Evolutionary conservation across 2,113 vertebrate genomes (phyloP), one percentile per base, ranked within the genome.

Genomic region (Oreochromis spilurus): DNA sequence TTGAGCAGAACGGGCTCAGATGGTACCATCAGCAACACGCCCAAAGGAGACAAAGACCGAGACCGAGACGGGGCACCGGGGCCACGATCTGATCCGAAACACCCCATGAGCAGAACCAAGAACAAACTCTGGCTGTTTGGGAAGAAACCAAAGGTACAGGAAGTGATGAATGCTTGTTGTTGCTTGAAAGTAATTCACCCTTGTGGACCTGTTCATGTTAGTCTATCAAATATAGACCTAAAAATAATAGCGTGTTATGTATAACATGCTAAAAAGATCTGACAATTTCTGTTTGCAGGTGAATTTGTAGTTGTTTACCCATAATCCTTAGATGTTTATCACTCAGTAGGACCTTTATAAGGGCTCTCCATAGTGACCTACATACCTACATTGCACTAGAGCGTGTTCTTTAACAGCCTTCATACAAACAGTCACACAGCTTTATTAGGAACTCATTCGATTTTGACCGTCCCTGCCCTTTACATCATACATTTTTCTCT

Each of bases 101-200:
- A 97, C 88, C 93, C 97, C 2, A 96, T 97, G 21, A 96, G 97
- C 94, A 98, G 97, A 90, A 94, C 98, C 93, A 99, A 99, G 97
- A 99, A 99, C 96, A 99, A 99, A 84, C 97, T 99, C 82, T 99
- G 99, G 99, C 97, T 99, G 17, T 99, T 99, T 94, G 99, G 99
- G 92, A 99, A 99, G 96, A 99, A 99, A 94, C 98, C 98, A 90
- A 99, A 99, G 98, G 99, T 99, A 97, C 4, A 94, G 3, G 1
- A 5, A 67, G n/a, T 3, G 50, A 21, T 5, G 19, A 24, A 7
- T 13, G 14, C 5, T 52, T 3, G 16, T 75, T 40, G 4, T 50
- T 50, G 5, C 67, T 72, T 72, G 21, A 7, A 16, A 26, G 21
- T 50, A 31, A 31, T 50, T 60, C 80, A 21, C 43, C 2, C 19